phyloP scores from a whole-genome alignment of 1,140 invertebrate species.

The Diplogasteroides magnus region DNA sequence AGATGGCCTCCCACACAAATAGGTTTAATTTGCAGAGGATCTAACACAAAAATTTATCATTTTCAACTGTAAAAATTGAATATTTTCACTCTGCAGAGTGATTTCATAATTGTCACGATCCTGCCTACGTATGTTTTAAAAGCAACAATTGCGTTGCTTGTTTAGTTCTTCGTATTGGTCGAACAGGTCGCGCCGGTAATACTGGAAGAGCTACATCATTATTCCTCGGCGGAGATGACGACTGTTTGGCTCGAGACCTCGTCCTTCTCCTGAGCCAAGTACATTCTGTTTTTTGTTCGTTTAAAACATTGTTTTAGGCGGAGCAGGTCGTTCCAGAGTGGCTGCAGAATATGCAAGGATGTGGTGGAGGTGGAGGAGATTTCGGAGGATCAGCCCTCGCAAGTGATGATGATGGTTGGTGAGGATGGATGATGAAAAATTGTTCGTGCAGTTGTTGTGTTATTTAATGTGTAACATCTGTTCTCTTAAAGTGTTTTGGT shows the following conservation, averaged over 20 bases:
- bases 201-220: slow-evolving; percentile 17
- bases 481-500: too few relatives aligned
- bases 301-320: slow-evolving; percentile 2
- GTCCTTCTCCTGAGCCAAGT: background rate
- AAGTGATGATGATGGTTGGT: background rate
- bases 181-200: slow-evolving; percentile 25
- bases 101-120: too few relatives aligned
- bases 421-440: background rate
- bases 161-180: too few relatives aligned
- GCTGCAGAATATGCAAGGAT: background rate
- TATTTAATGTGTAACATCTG: too few relatives aligned
- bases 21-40: too few relatives aligned
- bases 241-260: background rate
- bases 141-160: too few relatives aligned
- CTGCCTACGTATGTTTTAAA: too few relatives aligned
- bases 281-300: background rate
- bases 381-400: slow-evolving; percentile 7
- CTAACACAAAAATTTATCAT: background rate
- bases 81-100: too few relatives aligned
- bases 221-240: slow-evolving; percentile 2
- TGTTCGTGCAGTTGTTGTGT: too few relatives aligned
- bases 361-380: background rate
- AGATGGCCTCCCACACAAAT: too few relatives aligned
- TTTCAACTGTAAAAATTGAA: background rate
- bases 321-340: slow-evolving; percentile 8